phyloP scores from a whole-genome alignment of 1,140 invertebrate genomes.

The Drosophila mojavensis region DNA sequence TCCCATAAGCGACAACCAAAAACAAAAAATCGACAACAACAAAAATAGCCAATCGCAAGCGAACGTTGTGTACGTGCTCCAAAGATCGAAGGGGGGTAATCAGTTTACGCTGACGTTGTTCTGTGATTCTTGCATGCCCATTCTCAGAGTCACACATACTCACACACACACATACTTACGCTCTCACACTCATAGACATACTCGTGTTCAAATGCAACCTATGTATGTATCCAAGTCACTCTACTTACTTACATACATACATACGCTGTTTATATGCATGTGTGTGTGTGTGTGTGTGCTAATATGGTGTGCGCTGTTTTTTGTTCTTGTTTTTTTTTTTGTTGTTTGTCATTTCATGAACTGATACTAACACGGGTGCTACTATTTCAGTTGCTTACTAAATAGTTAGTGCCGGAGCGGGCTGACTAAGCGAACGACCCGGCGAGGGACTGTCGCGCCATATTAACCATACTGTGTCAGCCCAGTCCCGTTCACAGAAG shows the following conservation, averaged over 20 bases:
- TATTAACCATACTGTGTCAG: conserved; percentile 74
- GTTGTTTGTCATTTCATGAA: conserved; percentile 64
- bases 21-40: conserved; percentile 1
- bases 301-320: conserved; percentile 45
- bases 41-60: conserved; percentile 28
- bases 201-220: conserved; percentile 70
- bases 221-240: conserved; percentile 46
- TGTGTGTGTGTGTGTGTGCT: conserved; percentile 20
- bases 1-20: conserved; percentile 47
- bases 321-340: conserved; percentile 6
- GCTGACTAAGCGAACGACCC: conserved; percentile 74
- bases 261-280: not conserved
- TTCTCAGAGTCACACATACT: conserved; percentile 41
- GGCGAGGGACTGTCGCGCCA: conserved; percentile 69
- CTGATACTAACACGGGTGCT: conserved; percentile 79
- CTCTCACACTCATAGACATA: conserved; percentile 32
- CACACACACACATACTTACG: conserved; percentile 22
- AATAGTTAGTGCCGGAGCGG: conserved; percentile 76
- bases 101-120: conserved; percentile 80
- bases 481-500: conserved; percentile 21
- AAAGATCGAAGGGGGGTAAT: conserved; percentile 68
- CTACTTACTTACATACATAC: conserved; percentile 40
- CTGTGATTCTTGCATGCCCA: conserved; percentile 55
- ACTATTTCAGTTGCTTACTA: conserved; percentile 83
- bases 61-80: conserved; percentile 60